Evolutionary conservation across 2,888 invertebrate genomes (phyloP).

Genomic region (Acrobasis suavella): DNA sequence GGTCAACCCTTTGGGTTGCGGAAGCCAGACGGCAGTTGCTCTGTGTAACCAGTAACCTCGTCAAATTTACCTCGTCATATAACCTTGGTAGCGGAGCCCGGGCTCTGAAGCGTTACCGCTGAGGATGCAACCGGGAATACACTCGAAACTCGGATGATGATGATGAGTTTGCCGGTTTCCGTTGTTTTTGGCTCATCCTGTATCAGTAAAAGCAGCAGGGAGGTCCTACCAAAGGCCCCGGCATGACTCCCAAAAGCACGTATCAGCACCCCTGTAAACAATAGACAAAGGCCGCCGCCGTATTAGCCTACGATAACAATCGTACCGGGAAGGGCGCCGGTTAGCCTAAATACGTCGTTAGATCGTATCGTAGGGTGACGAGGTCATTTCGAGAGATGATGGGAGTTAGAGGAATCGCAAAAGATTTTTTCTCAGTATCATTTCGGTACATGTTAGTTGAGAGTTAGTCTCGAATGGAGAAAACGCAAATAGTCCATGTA

Average conservation of each 20-base stretch:
- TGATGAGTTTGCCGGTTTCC: too few species aligned
- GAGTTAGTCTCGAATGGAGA: too few species aligned
- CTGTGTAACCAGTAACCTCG: too few species aligned
- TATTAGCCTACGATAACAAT: constrained; percentile 58
- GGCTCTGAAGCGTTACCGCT: too few species aligned
- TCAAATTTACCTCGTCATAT: too few species aligned
- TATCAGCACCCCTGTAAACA: constrained; percentile 77
- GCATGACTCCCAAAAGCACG: constrained; percentile 78
- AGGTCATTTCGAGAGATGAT: constrained; percentile 32
- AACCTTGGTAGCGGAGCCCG: too few species aligned
- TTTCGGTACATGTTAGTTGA: background rate
- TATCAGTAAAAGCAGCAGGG: constrained; percentile 61
- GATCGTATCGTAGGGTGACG: constrained; percentile 49
- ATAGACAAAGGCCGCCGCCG: constrained; percentile 76
- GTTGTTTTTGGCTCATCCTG: background rate
- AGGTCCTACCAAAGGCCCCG: constrained; percentile 74
- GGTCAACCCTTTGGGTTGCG: too few species aligned
- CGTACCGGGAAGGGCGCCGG: constrained; percentile 46
- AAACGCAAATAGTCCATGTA: too few species aligned
- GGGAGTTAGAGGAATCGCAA: constrained; percentile 1
- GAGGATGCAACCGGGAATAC: too few species aligned
- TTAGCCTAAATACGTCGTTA: constrained; percentile 58
- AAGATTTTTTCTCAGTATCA: background rate
- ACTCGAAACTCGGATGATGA: too few species aligned
- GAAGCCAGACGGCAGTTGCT: too few species aligned